Percentiles rank a stretch among this genome's conserved stretches.
Evolutionary conservation across 2,888 invertebrate genomes (phyloP).

Genomic region (Hirtodrosophila confusa): DNA sequence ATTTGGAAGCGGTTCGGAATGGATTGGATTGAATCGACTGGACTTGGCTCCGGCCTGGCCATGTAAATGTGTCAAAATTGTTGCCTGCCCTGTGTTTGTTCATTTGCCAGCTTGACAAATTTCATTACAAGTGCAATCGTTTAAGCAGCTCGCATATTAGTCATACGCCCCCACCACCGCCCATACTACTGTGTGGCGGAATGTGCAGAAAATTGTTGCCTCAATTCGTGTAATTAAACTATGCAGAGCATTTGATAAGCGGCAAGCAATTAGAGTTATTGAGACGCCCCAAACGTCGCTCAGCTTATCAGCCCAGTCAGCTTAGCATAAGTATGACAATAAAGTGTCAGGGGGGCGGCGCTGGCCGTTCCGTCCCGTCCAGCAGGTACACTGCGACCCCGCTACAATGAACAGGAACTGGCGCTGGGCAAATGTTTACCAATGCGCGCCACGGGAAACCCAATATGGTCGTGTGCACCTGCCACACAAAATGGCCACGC

Average conservation of each 20-base stretch:
- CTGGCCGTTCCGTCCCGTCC: background rate
- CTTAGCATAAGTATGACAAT: conserved; percentile 56
- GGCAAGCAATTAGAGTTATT: conserved; percentile 67
- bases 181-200: conserved; percentile 6
- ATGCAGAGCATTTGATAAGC: conserved; percentile 61
- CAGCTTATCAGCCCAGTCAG: conserved; percentile 50
- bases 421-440: conserved; percentile 66
- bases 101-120: conserved; percentile 55
- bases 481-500: conserved; percentile 59
- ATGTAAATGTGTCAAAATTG: conserved; percentile 60
- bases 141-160: conserved; percentile 34
- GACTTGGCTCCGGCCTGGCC: conserved; percentile 27
- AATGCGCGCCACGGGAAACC: conserved; percentile 71
- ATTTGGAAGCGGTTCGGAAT: conserved; percentile 28
- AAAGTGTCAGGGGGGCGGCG: conserved; percentile 12
- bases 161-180: conserved; percentile 39
- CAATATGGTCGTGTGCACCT: conserved; percentile 58
- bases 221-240: conserved; percentile 67
- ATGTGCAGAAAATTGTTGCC: conserved; percentile 34
- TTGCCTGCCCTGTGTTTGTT: conserved; percentile 6
- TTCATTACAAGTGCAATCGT: conserved; percentile 45
- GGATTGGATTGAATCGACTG: conserved; percentile 14
- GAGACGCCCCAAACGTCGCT: conserved; percentile 58
- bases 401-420: conserved; percentile 34
- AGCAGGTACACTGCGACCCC: conserved; percentile 18